Percentiles rank a stretch among this genome's conserved stretches.
phyloP scores from a whole-genome alignment of 2,797 vertebrate genomes.

The Gobionotothen gibberifrons region DNA sequence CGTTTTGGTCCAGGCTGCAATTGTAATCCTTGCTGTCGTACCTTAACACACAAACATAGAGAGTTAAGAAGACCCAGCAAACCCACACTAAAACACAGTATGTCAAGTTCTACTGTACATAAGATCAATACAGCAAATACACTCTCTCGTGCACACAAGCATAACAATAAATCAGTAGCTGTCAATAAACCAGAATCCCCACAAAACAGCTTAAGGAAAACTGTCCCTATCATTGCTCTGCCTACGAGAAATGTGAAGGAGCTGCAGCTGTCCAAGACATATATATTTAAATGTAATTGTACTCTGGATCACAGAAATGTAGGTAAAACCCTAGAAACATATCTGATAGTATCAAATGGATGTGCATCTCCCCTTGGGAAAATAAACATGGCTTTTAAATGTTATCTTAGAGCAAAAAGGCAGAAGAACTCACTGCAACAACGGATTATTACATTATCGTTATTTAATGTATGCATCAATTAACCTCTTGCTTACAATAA shows the following conservation, averaged over 20 bases:
- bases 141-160: neutral
- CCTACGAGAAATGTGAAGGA: neutral
- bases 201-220: neutral
- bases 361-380: neutral
- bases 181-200: constrained; percentile 7
- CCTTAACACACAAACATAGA: constrained; percentile 49
- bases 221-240: neutral
- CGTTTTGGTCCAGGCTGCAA: constrained; percentile 66
- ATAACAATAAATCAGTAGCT: constrained; percentile 29
- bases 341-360: neutral
- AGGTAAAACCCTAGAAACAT: neutral
- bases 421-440: neutral
- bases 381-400: neutral
- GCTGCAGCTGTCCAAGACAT: neutral
- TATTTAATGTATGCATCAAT: neutral
- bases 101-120: constrained; percentile 24
- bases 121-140: constrained; percentile 40
- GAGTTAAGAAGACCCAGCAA: constrained; percentile 6
- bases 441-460: neutral
- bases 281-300: neutral
- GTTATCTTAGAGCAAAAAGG: neutral
- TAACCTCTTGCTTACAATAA: neutral
- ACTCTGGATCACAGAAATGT: neutral
- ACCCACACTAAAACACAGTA: constrained; percentile 17
- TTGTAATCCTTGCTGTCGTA: constrained; percentile 61